phyloP scores from a whole-genome alignment of 2,113 vertebrate species.

The Choloepus hoffmanni region DNA sequence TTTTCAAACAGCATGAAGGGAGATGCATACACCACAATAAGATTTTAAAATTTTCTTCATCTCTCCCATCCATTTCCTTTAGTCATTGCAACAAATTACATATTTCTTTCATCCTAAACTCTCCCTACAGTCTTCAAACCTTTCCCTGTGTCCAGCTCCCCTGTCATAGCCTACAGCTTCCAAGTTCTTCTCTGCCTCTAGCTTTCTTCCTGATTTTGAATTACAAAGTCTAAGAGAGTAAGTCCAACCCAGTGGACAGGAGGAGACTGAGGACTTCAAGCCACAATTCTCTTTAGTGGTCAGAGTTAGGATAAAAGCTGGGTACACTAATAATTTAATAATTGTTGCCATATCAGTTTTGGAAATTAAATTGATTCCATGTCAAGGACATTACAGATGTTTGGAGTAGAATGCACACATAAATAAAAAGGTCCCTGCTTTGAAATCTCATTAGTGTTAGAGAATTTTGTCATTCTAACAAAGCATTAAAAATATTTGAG shows the following conservation, averaged over 20 bases:
- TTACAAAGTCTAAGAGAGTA: not conserved
- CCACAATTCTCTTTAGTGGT: not conserved
- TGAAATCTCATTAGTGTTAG: not conserved
- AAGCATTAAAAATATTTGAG: slow-evolving; percentile 39
- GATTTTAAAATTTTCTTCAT: not conserved
- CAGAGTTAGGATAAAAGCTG: not conserved
- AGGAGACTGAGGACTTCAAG: slow-evolving; percentile 4
- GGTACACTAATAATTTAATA: slow-evolving; percentile 12
- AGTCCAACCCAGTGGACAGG: not conserved
- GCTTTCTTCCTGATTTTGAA: slow-evolving; percentile 11
- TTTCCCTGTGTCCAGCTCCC: not conserved
- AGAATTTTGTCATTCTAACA: slow-evolving; percentile 23
- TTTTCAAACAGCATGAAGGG: slow-evolving; percentile 43
- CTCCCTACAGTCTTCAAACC: not conserved
- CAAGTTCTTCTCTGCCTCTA: not conserved
- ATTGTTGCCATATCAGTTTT: slow-evolving; percentile 10
- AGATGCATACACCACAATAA: not conserved
- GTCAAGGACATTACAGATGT: slow-evolving; percentile 24
- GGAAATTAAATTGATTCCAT: not conserved
- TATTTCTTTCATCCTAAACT: slow-evolving; percentile 7
- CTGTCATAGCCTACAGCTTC: not conserved
- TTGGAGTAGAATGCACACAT: slow-evolving; percentile 23
- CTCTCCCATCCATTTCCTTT: not conserved
- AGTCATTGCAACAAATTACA: not conserved
- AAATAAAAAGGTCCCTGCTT: slow-evolving; percentile 9